Conservation (phyloP, 2,888 invertebrate species). For the Rosalia funebris region DNA sequence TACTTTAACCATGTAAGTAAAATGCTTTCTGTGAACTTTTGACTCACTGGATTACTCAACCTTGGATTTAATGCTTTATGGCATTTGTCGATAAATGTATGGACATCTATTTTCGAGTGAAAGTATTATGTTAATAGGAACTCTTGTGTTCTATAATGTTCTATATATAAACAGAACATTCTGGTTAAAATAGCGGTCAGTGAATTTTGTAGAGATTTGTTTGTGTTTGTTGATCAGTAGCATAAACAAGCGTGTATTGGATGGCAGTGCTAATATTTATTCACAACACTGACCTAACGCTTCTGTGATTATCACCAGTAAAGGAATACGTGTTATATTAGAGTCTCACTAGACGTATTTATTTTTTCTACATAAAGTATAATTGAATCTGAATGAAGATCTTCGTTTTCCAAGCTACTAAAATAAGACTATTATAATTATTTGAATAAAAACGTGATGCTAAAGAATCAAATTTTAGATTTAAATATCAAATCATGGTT, state of each 20-base stretch:
- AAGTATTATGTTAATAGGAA: constrained; percentile 15
- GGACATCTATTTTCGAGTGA: constrained; percentile 20
- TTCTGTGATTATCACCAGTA: constrained; percentile 10
- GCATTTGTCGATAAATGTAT: constrained; percentile 1
- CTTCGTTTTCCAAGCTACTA: too few relatives aligned
- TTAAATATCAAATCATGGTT: too few relatives aligned
- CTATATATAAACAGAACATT: constrained; percentile 8
- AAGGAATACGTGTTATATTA: neutral
- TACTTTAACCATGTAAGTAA: neutral
- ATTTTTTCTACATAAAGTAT: neutral
- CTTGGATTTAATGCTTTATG: constrained; percentile 2
- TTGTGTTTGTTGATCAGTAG: constrained; percentile 9
- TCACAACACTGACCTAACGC: constrained; percentile 19
- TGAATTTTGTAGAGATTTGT: constrained; percentile 19
- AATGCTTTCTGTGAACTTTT: constrained; percentile 5
- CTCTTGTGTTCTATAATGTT: constrained; percentile 7
- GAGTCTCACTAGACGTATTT: neutral
- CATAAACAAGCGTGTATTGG: constrained; percentile 7
- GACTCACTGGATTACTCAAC: neutral
- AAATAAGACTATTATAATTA: too few relatives aligned
- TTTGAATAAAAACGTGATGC: too few relatives aligned
- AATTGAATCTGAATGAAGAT: too few relatives aligned
- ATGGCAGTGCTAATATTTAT: constrained; percentile 26
- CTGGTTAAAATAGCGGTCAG: constrained; percentile 10
- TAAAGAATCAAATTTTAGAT: too few relatives aligned